A percentile compares a stretch with the other conserved stretches of the same genome.
Evolutionary conservation across 2,113 vertebrate species (phyloP).

Genomic region (Eulemur rufifrons): DNA sequence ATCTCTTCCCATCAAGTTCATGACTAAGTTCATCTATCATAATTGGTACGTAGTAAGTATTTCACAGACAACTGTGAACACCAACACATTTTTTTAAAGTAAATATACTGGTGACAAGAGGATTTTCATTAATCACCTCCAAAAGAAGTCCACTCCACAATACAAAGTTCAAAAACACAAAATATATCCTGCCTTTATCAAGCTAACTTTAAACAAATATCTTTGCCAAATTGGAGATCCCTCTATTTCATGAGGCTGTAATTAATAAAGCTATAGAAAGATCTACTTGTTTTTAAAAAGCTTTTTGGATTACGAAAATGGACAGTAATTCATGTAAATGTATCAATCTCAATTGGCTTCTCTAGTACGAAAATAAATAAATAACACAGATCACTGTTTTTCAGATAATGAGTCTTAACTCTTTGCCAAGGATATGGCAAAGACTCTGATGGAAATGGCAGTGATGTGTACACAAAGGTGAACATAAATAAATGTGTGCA

Average conservation of each 20-base stretch:
- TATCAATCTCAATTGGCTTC: constrained; percentile 44
- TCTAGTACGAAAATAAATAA: constrained; percentile 49
- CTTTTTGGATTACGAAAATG: constrained; percentile 62
- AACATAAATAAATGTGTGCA: neutral
- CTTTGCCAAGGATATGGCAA: constrained; percentile 12
- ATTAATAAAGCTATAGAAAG: constrained; percentile 44
- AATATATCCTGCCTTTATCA: neutral
- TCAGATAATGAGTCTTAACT: neutral
- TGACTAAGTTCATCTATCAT: constrained; percentile 12
- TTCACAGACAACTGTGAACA: neutral
- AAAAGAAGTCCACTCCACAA: neutral
- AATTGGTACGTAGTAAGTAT: neutral
- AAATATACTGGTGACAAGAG: constrained; percentile 12
- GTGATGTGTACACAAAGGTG: constrained; percentile 6
- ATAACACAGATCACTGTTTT: constrained; percentile 34
- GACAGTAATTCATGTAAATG: constrained; percentile 57
- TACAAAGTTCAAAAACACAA: constrained; percentile 40
- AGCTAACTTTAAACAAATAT: constrained; percentile 35
- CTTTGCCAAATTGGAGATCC: constrained; percentile 7
- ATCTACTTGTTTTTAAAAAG: constrained; percentile 35
- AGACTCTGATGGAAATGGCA: neutral
- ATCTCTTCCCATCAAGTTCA: constrained; percentile 22
- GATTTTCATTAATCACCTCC: constrained; percentile 31
- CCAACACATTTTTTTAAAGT: neutral
- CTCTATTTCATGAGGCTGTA: constrained; percentile 39